Conservation (phyloP, 2,888 invertebrate species). For the Myathropa florea region DNA sequence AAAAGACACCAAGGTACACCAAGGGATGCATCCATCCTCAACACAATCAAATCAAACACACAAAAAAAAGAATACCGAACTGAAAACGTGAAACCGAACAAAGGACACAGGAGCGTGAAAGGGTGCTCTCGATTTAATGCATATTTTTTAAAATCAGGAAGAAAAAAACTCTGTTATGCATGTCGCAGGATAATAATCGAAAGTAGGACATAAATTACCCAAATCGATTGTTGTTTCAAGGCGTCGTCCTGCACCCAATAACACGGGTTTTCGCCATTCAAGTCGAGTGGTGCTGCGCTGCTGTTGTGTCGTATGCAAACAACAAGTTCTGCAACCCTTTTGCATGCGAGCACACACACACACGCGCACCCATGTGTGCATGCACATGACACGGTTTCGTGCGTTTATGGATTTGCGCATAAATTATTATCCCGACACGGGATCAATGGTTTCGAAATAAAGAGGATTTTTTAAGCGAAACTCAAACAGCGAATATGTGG, state of each 20-base stretch:
- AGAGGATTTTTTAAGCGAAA: conserved; percentile 13
- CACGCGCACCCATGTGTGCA: not conserved
- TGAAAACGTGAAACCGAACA: not conserved
- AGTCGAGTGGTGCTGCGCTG: conserved; percentile 50
- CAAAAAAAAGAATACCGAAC: conserved; percentile 4
- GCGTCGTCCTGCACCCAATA: conserved; percentile 64
- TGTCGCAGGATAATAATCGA: conserved; percentile 71
- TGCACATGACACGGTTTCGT: conserved; percentile 51
- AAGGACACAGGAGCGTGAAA: conserved; percentile 46
- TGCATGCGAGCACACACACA: not conserved
- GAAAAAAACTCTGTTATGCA: conserved; percentile 49
- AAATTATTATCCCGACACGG: conserved; percentile 65
- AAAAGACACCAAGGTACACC: not conserved
- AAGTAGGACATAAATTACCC: conserved; percentile 70
- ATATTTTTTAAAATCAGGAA: conserved; percentile 58
- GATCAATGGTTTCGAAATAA: conserved; percentile 38
- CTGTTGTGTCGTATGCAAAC: conserved; percentile 51
- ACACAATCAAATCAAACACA: conserved; percentile 57
- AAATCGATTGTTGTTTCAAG: conserved; percentile 70
- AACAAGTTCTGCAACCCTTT: conserved; percentile 58
- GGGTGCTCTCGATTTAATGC: conserved; percentile 70
- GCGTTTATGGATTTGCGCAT: conserved; percentile 64
- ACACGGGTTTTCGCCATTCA: conserved; percentile 58
- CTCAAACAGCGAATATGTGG: conserved; percentile 40
- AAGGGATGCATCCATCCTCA: conserved; percentile 53